A percentile compares a stretch with the other conserved stretches of the same genome.
These are phyloP conservation scores for Xenops minutus DNA, from an alignment of 2,797 vertebrate species.

Conservation along the genomic window DNA sequence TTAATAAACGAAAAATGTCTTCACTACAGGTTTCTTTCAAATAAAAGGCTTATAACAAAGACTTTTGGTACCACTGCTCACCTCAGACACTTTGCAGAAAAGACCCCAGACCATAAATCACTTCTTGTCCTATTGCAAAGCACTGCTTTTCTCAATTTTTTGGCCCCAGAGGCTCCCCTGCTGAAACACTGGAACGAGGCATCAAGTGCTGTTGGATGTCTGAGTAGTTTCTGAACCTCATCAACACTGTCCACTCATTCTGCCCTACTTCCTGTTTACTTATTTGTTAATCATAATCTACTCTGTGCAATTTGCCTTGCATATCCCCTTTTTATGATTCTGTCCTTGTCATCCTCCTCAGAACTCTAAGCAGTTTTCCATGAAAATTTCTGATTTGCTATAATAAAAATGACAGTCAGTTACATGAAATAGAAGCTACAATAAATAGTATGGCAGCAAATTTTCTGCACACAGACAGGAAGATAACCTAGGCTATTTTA, in stretches of 20 bases:
- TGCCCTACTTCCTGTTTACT: neutral
- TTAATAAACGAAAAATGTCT: neutral
- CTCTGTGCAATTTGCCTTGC: neutral
- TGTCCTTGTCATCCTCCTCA: neutral
- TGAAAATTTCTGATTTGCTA: neutral
- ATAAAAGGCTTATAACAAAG: neutral
- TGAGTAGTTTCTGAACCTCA: neutral
- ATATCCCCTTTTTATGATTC: neutral
- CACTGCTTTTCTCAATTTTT: neutral
- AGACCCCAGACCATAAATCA: neutral
- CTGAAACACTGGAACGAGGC: neutral
- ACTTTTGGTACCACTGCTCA: neutral
- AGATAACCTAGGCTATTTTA: conserved; percentile 8
- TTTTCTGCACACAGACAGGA: neutral
- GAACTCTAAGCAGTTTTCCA: neutral
- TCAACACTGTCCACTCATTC: neutral
- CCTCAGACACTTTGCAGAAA: neutral
- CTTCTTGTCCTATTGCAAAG: neutral
- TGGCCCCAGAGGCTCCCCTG: neutral
- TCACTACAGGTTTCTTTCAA: neutral
- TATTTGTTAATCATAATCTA: neutral
- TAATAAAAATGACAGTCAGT: neutral
- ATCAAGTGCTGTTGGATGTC: neutral
- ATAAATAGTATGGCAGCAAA: neutral
- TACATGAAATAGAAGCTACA: neutral